Evolutionary conservation across 2,113 vertebrate species (phyloP), one percentile per base, ranked within the genome.

Genomic region (Cochlearius cochlearius): DNA sequence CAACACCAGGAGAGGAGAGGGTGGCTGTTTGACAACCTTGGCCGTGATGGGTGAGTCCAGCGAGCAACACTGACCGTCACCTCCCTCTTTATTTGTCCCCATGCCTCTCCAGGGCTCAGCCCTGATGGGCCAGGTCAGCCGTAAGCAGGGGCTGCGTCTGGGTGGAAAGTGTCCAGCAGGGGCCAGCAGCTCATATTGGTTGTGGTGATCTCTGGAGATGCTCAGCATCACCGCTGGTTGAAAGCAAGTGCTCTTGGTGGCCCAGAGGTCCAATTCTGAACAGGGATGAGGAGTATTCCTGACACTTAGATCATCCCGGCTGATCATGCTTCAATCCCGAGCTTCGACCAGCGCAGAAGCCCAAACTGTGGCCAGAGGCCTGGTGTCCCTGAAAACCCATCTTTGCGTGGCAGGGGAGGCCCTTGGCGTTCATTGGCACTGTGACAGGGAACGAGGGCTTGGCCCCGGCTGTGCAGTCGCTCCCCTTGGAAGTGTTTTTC

Each of bases 21-120:
- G 29, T 2, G 6, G 39, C 36, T 50, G 9, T 74, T 87, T n/a
- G 32, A 55, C n/a, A 87, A 2, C 21, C 25, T 49, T 74, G 56
- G 39, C 11, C 9, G 2, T 20, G 29, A 13, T 43, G 38, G 5
- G 4, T 15, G 32, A 81, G 32, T 63, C 32, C 32, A 20, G 34
- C 0, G 2, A 67, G 38, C 49, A 52, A 4, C 16, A 17, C 3
- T 55, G 66, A 75, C 34, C 32, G 26, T 76, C 49, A 43, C 26
- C n/a, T 67, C 23, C 36, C 20, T 17, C 21, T 49, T 32, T 2
- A 0, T 64, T 72, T 76, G 32, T 29, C 21, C 32, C 26, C 0
- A 0, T 30, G 43, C 50, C 30, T 88, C 53, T 60, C 34, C 45
- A 34, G 43, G 64, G 30, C 60, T 52, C 66, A 58, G 67, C 79